Base-by-base conservation (phyloP, 2,113 vertebrate genomes). In the Corythoichthys haematopterus region DNA sequence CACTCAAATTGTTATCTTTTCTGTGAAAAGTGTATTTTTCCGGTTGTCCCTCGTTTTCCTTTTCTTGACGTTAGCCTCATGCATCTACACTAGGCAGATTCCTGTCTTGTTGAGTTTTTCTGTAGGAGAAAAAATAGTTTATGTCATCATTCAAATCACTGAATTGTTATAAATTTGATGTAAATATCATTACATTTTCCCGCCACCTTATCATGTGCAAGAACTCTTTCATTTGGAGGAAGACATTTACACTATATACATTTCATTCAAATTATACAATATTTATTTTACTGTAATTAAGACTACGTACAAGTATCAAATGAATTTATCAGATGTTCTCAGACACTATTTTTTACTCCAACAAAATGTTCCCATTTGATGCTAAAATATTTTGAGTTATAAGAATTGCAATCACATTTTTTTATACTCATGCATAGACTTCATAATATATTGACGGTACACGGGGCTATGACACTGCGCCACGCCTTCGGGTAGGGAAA, bases 41-140 rank as follows among this genome's bases (percentile, higher is more conserved):
- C 7, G 40, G 28, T 56, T 35, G 33, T 36, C 55, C 28, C n/a
- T 45, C n/a, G 8, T 9, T 59, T 37, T 36, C 36, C 33, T 8
- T 59, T 37, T 55, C 8, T 16, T 20, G 37, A 43, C 5, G 15
- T 16, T 53, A 45, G 38, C 11, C 66, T 88, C 80, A 88, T 35
- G 84, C 80, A 9, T 85, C 60, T 11, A 28, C 55, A 10, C 46
- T 8, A 9, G 79, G 57, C 43, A 73, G 12, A 1, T 70, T 60
- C 70, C 58, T 61, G 2, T 66, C 63, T 63, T 82, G 64, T 40
- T 81, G 85, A 36, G 20, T 69, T 85, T 88, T 90, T 80, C 90
- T 92, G 75, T 40, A 1, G 16, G 9, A 12, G 55, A 50, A n/a
- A 55, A 66, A 55, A 36, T 36, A 36, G 1, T 9, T 0, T 55